phyloP scores from a whole-genome alignment of 2,888 invertebrate genomes.

The Laothoe populi region DNA sequence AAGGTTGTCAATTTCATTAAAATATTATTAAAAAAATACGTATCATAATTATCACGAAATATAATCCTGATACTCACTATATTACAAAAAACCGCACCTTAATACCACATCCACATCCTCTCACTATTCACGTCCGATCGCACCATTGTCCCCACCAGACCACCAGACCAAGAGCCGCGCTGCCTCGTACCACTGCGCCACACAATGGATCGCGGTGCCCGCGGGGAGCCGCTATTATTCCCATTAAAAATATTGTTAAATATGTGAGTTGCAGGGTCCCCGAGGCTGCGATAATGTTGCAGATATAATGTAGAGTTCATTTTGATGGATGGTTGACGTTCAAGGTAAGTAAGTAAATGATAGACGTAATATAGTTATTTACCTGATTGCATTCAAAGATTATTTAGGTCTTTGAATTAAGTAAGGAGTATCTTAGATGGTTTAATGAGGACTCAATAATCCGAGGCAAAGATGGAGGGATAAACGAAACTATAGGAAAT shows the following conservation, averaged over 20 bases:
- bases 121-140: background rate
- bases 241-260: constrained; percentile 22
- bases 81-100: constrained; percentile 1
- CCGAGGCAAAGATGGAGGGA: no score
- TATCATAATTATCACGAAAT: background rate
- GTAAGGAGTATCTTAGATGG: no score
- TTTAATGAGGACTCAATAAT: no score
- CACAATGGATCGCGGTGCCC: constrained; percentile 21
- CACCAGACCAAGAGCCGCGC: background rate
- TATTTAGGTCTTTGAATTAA: no score
- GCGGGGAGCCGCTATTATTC: constrained; percentile 26
- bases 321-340: background rate
- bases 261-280: constrained; percentile 1
- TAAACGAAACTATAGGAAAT: no score
- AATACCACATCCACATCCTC: constrained; percentile 8
- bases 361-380: no score
- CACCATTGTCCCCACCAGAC: constrained; percentile 1
- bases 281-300: constrained; percentile 3
- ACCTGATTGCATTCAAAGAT: no score
- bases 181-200: background rate
- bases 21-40: no score
- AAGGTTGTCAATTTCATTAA: no score
- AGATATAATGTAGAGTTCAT: background rate
- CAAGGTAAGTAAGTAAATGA: no score
- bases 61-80: background rate